phyloP scores from a whole-genome alignment of 2,113 vertebrate genomes.

The Anthoscopus minutus region DNA sequence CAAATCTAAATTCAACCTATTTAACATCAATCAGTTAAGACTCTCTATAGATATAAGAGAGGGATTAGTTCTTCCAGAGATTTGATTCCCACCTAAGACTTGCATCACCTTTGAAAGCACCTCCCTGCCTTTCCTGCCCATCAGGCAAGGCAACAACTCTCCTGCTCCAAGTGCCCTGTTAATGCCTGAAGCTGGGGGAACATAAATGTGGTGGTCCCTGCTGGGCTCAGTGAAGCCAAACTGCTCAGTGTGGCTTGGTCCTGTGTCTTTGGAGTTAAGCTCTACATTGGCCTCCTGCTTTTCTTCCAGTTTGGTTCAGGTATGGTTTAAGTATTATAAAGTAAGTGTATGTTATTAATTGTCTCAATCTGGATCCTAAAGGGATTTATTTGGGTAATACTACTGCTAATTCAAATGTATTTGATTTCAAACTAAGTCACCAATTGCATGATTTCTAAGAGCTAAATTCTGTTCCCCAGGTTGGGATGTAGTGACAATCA shows the following conservation, averaged over 20 bases:
- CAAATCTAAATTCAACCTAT: background rate
- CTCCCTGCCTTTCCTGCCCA: background rate
- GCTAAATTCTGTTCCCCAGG: background rate
- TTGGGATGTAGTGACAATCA: background rate
- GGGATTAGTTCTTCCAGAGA: background rate
- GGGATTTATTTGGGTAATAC: background rate
- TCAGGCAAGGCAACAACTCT: background rate
- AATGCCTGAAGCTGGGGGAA: background rate
- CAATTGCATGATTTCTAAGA: background rate
- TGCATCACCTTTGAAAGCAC: background rate
- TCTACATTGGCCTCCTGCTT: accelerated
- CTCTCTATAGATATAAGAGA: background rate
- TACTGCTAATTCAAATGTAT: background rate
- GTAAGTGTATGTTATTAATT: background rate
- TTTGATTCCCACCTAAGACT: background rate
- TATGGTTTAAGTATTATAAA: background rate
- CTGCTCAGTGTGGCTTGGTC: background rate
- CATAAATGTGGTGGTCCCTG: background rate
- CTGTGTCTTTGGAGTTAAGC: background rate
- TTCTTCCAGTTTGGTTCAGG: accelerated
- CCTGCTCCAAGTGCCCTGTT: background rate
- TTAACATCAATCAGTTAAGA: background rate
- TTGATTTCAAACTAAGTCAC: background rate
- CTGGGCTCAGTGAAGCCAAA: background rate
- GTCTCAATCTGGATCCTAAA: background rate